Conservation (phyloP, 2,113 vertebrate genomes). For the Clinocottus analis region DNA sequence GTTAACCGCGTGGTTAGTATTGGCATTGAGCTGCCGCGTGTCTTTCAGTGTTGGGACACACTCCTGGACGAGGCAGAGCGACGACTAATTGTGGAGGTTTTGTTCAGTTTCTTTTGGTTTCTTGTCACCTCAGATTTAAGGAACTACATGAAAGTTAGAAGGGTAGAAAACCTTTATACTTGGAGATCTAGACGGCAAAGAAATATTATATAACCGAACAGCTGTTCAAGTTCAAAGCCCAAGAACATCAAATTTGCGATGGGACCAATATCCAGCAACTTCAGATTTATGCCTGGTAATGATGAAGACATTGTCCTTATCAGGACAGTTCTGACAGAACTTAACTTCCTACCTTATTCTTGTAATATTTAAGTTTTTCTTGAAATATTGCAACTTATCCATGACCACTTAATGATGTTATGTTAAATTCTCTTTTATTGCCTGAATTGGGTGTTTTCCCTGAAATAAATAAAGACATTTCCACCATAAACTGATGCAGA, state of each 20-base stretch:
- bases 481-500: neutral
- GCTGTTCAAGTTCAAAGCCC: neutral
- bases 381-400: neutral
- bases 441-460: neutral
- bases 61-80: too few species aligned
- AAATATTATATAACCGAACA: neutral
- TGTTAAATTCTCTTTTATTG: neutral
- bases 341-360: neutral
- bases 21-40: neutral
- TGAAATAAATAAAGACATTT: neutral
- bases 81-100: neutral
- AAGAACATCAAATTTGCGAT: too few species aligned
- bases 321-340: too few species aligned
- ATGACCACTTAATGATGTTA: neutral
- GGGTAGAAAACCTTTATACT: neutral
- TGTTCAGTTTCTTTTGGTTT: neutral
- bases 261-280: too few species aligned
- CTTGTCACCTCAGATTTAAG: neutral
- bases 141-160: neutral
- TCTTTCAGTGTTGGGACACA: neutral
- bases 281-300: too few species aligned
- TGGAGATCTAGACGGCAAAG: neutral
- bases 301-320: too few species aligned
- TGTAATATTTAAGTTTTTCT: neutral
- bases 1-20: slow-evolving; percentile 3